These are phyloP conservation scores for Leptocoma aspasia DNA, from an alignment of 2,113 vertebrate genomes.

Conservation along the genomic window DNA sequence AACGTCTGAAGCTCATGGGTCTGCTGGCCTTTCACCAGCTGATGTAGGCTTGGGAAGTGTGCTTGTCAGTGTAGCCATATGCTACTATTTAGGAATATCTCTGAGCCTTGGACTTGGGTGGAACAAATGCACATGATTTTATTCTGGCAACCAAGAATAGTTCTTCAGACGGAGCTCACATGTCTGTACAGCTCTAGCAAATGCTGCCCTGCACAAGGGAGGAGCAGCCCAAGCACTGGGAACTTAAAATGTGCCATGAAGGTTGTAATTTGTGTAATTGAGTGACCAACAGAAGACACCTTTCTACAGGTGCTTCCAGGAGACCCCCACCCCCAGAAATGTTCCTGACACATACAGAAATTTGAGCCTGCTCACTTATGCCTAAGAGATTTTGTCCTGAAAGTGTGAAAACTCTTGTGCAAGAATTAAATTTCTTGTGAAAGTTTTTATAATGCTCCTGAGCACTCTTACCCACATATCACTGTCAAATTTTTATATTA, in stretches of 20 bases:
- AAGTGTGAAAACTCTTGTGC: background rate
- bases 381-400: background rate
- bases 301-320: background rate
- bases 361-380: background rate
- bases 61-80: conserved; percentile 16
- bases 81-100: conserved; percentile 4
- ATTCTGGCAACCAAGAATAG: conserved; percentile 43
- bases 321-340: background rate
- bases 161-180: conserved; percentile 50
- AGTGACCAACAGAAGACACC: background rate
- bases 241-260: background rate
- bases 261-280: background rate
- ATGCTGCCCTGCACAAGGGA: background rate
- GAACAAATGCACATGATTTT: conserved; percentile 30
- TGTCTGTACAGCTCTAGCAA: background rate
- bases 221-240: background rate
- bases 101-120: conserved; percentile 19
- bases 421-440: background rate
- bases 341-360: background rate
- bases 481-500: background rate
- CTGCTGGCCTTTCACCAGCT: background rate
- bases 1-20: background rate
- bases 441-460: background rate
- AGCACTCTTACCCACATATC: background rate
- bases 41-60: background rate